Percentiles rank a stretch among this genome's conserved stretches.
These are phyloP conservation scores for Chloropsis cyanopogon DNA, from an alignment of 2,113 vertebrate genomes.

Conservation along the genomic window DNA sequence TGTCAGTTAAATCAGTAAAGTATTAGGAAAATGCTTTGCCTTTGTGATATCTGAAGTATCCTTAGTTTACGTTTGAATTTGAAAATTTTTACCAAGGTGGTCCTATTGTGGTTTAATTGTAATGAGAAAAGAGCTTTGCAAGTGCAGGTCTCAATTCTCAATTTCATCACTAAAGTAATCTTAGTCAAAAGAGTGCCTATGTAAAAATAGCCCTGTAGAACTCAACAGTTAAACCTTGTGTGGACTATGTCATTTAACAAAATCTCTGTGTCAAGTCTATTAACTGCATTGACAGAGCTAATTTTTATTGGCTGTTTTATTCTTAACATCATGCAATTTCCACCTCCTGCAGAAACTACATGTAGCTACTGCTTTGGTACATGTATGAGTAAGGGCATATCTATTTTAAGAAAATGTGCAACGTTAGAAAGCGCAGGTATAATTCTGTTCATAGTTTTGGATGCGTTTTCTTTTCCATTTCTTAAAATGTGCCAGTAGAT, in stretches of 20 bases:
- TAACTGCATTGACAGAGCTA: background rate
- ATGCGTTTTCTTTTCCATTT: background rate
- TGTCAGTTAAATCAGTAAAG: background rate
- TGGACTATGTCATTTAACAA: background rate
- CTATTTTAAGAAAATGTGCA: background rate
- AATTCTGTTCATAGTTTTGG: background rate
- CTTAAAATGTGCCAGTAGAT: background rate
- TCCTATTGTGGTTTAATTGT: background rate
- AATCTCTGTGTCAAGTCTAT: background rate
- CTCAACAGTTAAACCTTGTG: background rate
- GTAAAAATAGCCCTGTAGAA: background rate
- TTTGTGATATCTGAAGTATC: background rate
- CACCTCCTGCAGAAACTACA: background rate
- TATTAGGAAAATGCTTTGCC: background rate
- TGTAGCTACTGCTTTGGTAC: background rate
- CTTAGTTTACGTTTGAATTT: background rate
- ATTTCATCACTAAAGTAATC: conserved; percentile 6
- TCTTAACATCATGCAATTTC: background rate
- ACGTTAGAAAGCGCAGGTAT: background rate
- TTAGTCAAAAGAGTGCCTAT: background rate
- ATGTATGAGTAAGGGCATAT: background rate
- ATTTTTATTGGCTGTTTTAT: background rate
- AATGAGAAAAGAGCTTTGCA: background rate
- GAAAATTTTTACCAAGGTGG: background rate
- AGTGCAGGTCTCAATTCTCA: background rate